Conservation (phyloP, 2,888 invertebrate genomes). For the Brachyopa scutellaris region DNA sequence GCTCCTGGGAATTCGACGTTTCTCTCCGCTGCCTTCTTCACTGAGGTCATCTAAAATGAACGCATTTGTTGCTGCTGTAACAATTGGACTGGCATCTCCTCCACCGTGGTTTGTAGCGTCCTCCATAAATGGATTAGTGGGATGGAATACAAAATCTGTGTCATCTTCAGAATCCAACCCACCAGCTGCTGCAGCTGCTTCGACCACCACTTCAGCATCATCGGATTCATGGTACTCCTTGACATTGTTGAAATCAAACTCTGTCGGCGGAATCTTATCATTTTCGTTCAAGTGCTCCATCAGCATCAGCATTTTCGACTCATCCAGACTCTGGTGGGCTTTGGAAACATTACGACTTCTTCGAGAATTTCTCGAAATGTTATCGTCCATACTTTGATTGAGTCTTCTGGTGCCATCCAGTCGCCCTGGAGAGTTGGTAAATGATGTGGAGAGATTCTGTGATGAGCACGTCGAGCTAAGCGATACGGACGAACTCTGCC, state of each 20-base stretch:
- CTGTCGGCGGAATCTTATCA: conserved; percentile 22
- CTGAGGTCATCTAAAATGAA: conserved; percentile 50
- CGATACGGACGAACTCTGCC: conserved; percentile 92
- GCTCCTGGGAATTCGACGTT: conserved; percentile 70
- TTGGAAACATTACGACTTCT: conserved; percentile 83
- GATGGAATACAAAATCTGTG: conserved; percentile 77
- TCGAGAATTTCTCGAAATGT: conserved; percentile 80
- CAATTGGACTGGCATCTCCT: background rate
- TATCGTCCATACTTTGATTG: conserved; percentile 90
- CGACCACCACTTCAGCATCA: conserved; percentile 8
- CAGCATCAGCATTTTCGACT: conserved; percentile 82
- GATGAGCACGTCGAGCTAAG: conserved; percentile 83
- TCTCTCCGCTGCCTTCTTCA: conserved; percentile 48
- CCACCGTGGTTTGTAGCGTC: conserved; percentile 74
- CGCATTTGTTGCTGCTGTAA: conserved; percentile 13
- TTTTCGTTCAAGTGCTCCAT: conserved; percentile 76
- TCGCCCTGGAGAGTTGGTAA: conserved; percentile 77
- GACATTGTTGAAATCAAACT: conserved; percentile 38
- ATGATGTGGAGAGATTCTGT: conserved; percentile 73
- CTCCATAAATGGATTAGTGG: conserved; percentile 80
- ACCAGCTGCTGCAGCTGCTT: background rate
- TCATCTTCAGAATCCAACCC: conserved; percentile 34
- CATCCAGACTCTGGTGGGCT: conserved; percentile 88
- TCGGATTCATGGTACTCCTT: conserved; percentile 32
- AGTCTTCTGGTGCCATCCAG: conserved; percentile 85